Base-by-base conservation (phyloP, 2,888 invertebrate species). In the Cetonia aurata region DNA sequence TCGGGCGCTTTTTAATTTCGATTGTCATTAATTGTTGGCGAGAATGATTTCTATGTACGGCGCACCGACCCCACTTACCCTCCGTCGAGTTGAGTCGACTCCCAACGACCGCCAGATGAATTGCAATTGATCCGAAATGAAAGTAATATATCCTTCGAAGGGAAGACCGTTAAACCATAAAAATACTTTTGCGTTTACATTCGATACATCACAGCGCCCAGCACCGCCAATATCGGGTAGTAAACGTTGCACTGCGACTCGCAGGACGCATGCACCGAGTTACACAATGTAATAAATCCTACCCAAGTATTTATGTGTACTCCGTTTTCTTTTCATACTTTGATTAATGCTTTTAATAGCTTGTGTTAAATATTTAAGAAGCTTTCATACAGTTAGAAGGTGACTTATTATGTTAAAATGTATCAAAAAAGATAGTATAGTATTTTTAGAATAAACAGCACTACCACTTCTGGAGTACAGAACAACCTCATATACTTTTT, bases 51-150 rank as follows among this genome's bases (percentile, higher is more conserved):
- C 78, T 74, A 70, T 71, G 72, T 37, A 33, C 37, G 62, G 50
- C 19, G 46, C 13, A 31, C 31, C 13, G 48, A 9, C 60, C 48
- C 60, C 48, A 13, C 48, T 31, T 46, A 25, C 15, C 8, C 13
- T 33, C 31, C 31, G 15, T 48, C 13, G 13, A 15, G 48, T 17
- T n/a, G 71, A 66, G 69, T 50, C 67, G 55, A 37, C 55, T 15
- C 8, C 44, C 48, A 46, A 55, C 72, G 65, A 68, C 53, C 70
- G 75, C 77, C 76, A 15, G 78, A 79, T 79, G 79, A 79, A 82
- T 81, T 80, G 81, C 82, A 81, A 83, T 83, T 83, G 83, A 83
- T 83, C 83, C 81, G 80, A 83, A 84, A 84, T 84, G 83, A 84
- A 83, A 83, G 83, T 83, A 83, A 84, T 84, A 84, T 84, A 84